These are phyloP conservation scores for Tragelaphus buxtoni DNA, from an alignment of 2,113 vertebrate genomes.

Conservation along the genomic window DNA sequence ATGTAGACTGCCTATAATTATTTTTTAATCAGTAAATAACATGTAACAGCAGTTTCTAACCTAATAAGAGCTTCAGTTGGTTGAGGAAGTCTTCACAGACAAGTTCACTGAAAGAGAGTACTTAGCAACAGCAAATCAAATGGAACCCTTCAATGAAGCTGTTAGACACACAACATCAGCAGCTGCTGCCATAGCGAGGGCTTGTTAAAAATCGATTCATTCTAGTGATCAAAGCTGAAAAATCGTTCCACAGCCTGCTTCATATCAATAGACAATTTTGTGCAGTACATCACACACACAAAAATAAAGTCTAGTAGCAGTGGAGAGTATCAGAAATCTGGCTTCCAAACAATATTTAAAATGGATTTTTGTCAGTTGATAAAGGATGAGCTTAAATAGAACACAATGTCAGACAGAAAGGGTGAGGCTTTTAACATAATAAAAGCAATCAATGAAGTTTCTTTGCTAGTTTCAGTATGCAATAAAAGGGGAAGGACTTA, in stretches of 20 bases:
- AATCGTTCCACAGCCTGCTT: constrained; percentile 59
- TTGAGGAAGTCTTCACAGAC: constrained; percentile 75
- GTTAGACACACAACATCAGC: constrained; percentile 54
- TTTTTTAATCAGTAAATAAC: constrained; percentile 84
- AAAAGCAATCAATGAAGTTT: constrained; percentile 35
- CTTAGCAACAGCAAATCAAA: constrained; percentile 79
- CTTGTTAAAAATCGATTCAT: constrained; percentile 74
- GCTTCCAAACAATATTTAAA: constrained; percentile 68
- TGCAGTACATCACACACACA: constrained; percentile 54
- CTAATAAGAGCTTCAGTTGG: constrained; percentile 76
- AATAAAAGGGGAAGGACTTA: background rate
- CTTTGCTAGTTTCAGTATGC: background rate
- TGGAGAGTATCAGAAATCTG: constrained; percentile 35
- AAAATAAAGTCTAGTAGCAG: constrained; percentile 42
- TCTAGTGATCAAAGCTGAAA: constrained; percentile 71
- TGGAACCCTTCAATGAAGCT: constrained; percentile 72
- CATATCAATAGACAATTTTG: constrained; percentile 72
- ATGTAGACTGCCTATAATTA: constrained; percentile 80
- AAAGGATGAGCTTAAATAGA: constrained; percentile 51
- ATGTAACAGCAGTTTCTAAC: constrained; percentile 83
- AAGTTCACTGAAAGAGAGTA: constrained; percentile 68
- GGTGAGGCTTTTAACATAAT: constrained; percentile 37
- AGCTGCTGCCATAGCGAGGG: background rate
- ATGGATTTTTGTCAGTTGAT: constrained; percentile 66
- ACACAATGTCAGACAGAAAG: constrained; percentile 40